Evolutionary conservation across 2,797 vertebrate genomes (phyloP), one percentile per base, ranked within the genome.

Genomic region (Pampus argenteus): DNA sequence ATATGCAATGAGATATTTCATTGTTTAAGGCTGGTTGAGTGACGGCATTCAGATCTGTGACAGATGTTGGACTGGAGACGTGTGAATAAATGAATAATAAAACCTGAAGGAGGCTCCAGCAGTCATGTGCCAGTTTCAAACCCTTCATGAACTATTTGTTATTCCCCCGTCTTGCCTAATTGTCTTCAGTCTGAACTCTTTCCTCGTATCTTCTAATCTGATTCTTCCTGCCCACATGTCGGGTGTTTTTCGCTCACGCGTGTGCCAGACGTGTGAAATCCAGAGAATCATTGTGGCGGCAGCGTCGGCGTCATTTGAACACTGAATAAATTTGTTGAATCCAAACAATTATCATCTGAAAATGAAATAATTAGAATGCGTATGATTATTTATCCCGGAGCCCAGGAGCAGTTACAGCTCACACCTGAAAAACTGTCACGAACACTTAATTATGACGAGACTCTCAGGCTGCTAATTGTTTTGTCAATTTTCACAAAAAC

Each of bases 321-420:
- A 0, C 5, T 4, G 3, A 59, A 28, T 54, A 15, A 15, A 34
- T 55, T 57, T 71, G 36, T 49, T 60, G 49, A 23, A 18, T 75
- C 61, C 28, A 63, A 80, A 78, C 68, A 79, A 69, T 76, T 66
- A 71, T 38, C 11, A 0, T 44, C 22, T 31, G 23, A n/a, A 61
- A 56, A 45, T 38, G 23, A 62, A 74, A 38, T 66, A 74, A 79
- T 81, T 65, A 58, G 29, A 66, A 49, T 54, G 4, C 28, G 47
- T 68, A 25, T 56, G 40, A 6, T 29, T 51, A 26, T 61, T 66
- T 55, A 28, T 68, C 36, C 3, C 36, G 49, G 29, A n/a, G n/a
- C n/a, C 17, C 4, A 14, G 0, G 40, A 61, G 45, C 5, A 50
- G 45, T 61, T 31, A 20, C 34, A 25, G 56, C 74, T 61, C 34